Base-by-base conservation (phyloP, 2,113 vertebrate genomes). In the Ciconia maguari region DNA sequence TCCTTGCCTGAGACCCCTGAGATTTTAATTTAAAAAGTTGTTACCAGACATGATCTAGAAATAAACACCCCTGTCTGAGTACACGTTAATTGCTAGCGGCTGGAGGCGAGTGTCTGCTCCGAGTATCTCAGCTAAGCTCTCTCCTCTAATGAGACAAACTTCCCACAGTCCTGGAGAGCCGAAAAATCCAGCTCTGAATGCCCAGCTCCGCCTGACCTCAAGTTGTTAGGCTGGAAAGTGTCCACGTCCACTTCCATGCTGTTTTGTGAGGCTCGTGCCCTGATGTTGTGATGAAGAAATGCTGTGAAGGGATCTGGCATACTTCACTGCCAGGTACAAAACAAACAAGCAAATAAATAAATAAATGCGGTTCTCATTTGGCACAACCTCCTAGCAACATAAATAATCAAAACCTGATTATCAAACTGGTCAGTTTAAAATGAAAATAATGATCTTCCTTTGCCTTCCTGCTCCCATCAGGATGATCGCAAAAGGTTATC, bases 331-430 rank as follows among this genome's bases (percentile, higher is more conserved):
- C 92, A 94, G 95, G 88, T 75, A 84, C 42, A 54, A 88, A 92
- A 20, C 44, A 91, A 84, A 30, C 27, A 71, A 36, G 5, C 10
- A 75, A 94, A 60, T 13, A 93, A 81, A 52, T 27, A 94, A 89
- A 77, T 46, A 78, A 69, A 83, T 6, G 38, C 44, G 6, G 24
- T 25, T 92, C 58, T 90, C 55, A 27, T 94, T 93, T 87, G 83
- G 85, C 74, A 89, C 34, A 70, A 83, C 69, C 58, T 96, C 91
- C 75, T 71, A 88, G 82, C 79, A 90, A 71, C 64, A 89, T 80
- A 97, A 93, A 96, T 94, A 89, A 92, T 76, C 92, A 54, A 89
- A 95, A 92, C 82, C 66, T 83, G 78, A 94, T 97, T 88, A 97
- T 90, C 58, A 62, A 87, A 89, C 74, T 49, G 87, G 91, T 89